Conservation (phyloP, 2,888 invertebrate species). For the Anodontia alba region DNA sequence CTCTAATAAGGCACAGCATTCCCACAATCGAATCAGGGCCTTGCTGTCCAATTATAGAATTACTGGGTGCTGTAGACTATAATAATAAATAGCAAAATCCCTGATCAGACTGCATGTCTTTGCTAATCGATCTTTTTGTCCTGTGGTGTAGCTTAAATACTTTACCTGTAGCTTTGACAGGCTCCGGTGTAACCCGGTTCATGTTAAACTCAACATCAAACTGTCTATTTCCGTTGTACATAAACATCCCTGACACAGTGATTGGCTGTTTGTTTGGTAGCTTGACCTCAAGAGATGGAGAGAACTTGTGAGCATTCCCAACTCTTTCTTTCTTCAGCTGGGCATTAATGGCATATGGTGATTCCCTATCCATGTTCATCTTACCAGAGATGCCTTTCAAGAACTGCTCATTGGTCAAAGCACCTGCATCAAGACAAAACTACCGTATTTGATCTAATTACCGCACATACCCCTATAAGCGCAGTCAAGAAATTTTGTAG, state of each 20-base stretch:
- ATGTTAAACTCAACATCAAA: constrained; percentile 61
- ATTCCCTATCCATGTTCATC: constrained; percentile 45
- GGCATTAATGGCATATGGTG: constrained; percentile 47
- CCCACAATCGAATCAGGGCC: too few relatives aligned
- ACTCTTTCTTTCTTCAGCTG: constrained; percentile 31
- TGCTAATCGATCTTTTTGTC: too few relatives aligned
- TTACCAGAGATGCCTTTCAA: constrained; percentile 44
- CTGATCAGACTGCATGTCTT: too few relatives aligned
- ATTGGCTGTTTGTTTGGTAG: constrained; percentile 38
- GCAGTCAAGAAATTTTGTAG: too few relatives aligned
- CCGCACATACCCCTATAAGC: too few relatives aligned
- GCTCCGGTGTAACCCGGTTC: constrained; percentile 55
- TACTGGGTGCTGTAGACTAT: too few relatives aligned
- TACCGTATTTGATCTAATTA: too few relatives aligned
- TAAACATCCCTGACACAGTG: constrained; percentile 47
- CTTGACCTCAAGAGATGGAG: constrained; percentile 50
- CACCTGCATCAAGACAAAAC: too few relatives aligned
- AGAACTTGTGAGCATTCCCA: constrained; percentile 42
- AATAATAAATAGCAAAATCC: too few relatives aligned
- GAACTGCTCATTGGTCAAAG: constrained; percentile 33
- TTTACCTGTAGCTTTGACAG: constrained; percentile 58
- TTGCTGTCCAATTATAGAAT: too few relatives aligned
- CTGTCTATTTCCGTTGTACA: constrained; percentile 40
- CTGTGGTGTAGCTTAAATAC: too few relatives aligned
- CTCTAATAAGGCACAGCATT: too few relatives aligned